phyloP scores from a whole-genome alignment of 2,113 vertebrate species.

The Stegostoma tigrinum region DNA sequence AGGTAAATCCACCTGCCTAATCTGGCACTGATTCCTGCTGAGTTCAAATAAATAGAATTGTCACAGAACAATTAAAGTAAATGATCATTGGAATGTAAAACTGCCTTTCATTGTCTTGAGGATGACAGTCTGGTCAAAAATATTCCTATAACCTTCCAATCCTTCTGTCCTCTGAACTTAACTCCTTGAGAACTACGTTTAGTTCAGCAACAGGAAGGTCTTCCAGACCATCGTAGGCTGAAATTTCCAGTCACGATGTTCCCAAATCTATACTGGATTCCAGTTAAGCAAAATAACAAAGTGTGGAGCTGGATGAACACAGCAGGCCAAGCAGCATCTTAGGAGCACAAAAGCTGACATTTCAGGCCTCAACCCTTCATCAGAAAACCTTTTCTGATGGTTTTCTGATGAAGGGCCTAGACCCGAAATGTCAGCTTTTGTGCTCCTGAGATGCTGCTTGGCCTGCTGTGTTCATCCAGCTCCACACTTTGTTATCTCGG shows the following conservation, averaged over 20 bases:
- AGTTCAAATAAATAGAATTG: background rate
- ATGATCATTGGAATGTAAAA: background rate
- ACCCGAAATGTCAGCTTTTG: no score
- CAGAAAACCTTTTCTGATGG: no score
- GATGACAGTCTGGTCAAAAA: background rate
- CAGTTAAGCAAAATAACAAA: no score
- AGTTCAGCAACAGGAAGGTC: background rate
- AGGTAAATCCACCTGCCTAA: background rate
- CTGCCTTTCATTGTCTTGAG: background rate
- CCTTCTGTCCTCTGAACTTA: background rate
- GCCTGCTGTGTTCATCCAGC: no score
- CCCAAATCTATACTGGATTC: background rate
- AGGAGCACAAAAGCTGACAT: no score
- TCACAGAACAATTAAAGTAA: background rate
- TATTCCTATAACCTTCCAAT: background rate
- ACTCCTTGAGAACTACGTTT: background rate
- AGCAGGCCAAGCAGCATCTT: no score
- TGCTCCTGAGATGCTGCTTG: no score
- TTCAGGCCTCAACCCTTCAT: no score
- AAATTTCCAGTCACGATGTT: background rate
- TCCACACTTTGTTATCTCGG: no score
- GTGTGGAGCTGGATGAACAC: no score
- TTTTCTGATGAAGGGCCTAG: no score
- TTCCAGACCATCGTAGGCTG: background rate
- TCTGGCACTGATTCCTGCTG: background rate